Conservation (phyloP, 2,888 invertebrate genomes). For the Chrysina gloriosa region DNA sequence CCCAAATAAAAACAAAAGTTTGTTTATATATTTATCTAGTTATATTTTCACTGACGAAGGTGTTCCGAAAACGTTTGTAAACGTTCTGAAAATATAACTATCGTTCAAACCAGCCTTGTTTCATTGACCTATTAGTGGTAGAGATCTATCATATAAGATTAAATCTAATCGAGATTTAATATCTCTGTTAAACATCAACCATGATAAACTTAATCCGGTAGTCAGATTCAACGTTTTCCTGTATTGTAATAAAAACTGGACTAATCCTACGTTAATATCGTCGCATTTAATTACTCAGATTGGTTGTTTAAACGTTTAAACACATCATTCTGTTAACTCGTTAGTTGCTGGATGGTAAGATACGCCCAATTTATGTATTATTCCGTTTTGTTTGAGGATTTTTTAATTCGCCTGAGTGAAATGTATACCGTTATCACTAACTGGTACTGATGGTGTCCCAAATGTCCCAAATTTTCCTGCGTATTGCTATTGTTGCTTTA, state of each 20-base stretch:
- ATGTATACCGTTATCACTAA: conserved; percentile 1
- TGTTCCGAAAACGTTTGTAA: too few species aligned
- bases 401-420: background rate
- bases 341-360: background rate
- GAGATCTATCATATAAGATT: too few species aligned
- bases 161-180: background rate
- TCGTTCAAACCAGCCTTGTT: too few species aligned
- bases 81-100: too few species aligned
- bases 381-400: background rate
- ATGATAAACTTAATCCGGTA: background rate
- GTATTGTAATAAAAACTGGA: background rate
- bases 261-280: background rate
- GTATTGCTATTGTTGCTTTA: too few species aligned
- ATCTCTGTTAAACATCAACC: background rate
- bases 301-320: background rate
- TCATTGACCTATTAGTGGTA: too few species aligned
- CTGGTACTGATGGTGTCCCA: too few species aligned
- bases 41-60: too few species aligned
- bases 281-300: background rate
- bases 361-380: background rate
- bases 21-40: too few species aligned
- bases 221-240: background rate
- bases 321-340: background rate
- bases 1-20: too few species aligned
- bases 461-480: too few species aligned